Evolutionary conservation across 1,140 invertebrate genomes (phyloP).

Genomic region (Triops cancriformis): DNA sequence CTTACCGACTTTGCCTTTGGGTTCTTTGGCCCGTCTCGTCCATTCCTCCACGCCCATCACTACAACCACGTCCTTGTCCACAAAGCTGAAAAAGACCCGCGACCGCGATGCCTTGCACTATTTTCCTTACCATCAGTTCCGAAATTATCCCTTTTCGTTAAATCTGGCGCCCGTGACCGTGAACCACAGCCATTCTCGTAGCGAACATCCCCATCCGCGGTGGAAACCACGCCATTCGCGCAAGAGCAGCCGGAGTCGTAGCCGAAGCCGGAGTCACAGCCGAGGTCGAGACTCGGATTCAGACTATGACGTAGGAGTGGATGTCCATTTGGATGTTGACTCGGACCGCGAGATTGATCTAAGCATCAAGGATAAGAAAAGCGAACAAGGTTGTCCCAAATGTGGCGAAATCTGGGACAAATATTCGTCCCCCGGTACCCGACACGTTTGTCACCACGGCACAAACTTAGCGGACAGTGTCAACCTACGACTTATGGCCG

Average conservation of each 20-base stretch:
- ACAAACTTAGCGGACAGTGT: not conserved
- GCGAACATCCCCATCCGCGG: not conserved
- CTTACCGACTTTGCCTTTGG: not conserved
- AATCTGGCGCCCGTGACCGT: constrained; percentile 21
- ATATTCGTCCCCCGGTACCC: not conserved
- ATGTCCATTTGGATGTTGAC: constrained; percentile 15
- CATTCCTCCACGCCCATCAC: not conserved
- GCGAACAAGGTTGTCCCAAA: not conserved
- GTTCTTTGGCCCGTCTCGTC: constrained; percentile 4
- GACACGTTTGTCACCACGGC: not conserved
- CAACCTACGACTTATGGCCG: constrained; percentile 19
- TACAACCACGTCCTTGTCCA: not conserved
- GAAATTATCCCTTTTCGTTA: constrained; percentile 25
- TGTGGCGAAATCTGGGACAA: constrained; percentile 4
- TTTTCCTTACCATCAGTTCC: constrained; percentile 5
- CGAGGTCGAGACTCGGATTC: constrained; percentile 4
- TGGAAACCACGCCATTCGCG: constrained; percentile 1
- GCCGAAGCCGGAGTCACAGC: constrained; percentile 19
- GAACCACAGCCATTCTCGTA: constrained; percentile 10
- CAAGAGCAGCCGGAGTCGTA: constrained; percentile 1
- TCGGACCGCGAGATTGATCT: constrained; percentile 28
- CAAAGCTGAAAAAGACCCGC: not conserved
- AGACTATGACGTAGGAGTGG: constrained; percentile 21
- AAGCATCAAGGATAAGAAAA: constrained; percentile 23
- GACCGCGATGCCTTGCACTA: constrained; percentile 9